A percentile compares a stretch with the other conserved stretches of the same genome.
phyloP scores from a whole-genome alignment of 30 jellyfish, hydroid and myxozoan genomes.

The Aurelia aurita region DNA sequence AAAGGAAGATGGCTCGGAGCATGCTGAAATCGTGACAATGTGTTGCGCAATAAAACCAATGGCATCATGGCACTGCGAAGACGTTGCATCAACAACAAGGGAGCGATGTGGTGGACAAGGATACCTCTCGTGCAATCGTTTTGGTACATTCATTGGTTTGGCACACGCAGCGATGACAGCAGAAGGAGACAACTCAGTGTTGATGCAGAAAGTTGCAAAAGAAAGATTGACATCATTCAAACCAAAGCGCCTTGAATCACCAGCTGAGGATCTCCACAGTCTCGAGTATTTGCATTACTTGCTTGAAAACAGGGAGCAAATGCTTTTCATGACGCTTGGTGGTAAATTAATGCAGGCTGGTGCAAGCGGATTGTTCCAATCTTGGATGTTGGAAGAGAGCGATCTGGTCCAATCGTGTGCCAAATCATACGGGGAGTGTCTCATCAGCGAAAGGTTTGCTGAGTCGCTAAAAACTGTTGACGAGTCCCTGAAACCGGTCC shows the following conservation, averaged over 20 bases:
- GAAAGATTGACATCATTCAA: slow-evolving; percentile 81
- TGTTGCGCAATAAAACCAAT: slow-evolving; percentile 95
- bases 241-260: slow-evolving; percentile 62
- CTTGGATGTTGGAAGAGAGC: slow-evolving; percentile 93
- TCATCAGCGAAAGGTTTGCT: slow-evolving; percentile 73
- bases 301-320: slow-evolving; percentile 83
- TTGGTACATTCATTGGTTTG: slow-evolving; percentile 81
- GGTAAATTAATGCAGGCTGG: slow-evolving; percentile 83
- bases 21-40: slow-evolving; percentile 89
- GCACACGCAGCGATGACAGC: slow-evolving; percentile 97
- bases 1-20: slow-evolving; percentile 87
- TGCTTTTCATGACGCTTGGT: slow-evolving; percentile 73
- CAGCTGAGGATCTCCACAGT: slow-evolving; percentile 61
- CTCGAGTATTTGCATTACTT: slow-evolving; percentile 77
- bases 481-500: slow-evolving; percentile 65
- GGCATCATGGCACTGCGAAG: slow-evolving; percentile 94
- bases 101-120: slow-evolving; percentile 98
- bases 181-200: slow-evolving; percentile 92
- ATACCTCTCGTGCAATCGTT: slow-evolving; percentile 84
- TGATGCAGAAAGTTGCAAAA: slow-evolving; percentile 95
- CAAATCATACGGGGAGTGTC: slow-evolving; percentile 85
- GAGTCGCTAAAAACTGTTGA: slow-evolving; percentile 73
- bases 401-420: slow-evolving; percentile 90
- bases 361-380: slow-evolving; percentile 63
- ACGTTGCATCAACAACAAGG: slow-evolving; percentile 86